phyloP scores from a whole-genome alignment of 1,140 invertebrate species.

The Streblospio benedicti region DNA sequence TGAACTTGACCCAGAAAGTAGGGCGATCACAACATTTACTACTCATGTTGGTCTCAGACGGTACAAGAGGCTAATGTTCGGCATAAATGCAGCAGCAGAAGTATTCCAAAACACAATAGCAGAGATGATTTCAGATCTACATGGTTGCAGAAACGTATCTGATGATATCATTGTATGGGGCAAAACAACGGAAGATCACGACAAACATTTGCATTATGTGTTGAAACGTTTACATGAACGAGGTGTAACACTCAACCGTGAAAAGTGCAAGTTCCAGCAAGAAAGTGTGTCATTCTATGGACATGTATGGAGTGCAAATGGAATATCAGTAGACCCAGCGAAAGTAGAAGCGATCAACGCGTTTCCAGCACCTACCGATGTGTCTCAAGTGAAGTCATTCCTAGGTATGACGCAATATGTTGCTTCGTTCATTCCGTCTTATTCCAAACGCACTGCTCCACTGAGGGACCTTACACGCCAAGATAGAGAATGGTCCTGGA shows the following conservation, averaged over 20 bases:
- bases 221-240: neutral
- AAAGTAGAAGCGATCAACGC: neutral
- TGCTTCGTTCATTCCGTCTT: conserved; percentile 17
- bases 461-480: neutral
- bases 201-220: conserved; percentile 9
- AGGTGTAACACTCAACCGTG: neutral
- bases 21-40: too few relatives aligned
- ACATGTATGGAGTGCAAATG: conserved; percentile 6
- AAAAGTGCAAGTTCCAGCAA: conserved; percentile 1
- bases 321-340: neutral
- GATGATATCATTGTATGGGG: conserved; percentile 22
- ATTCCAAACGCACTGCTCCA: neutral
- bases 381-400: conserved; percentile 18
- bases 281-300: conserved; percentile 4
- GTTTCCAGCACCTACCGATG: conserved; percentile 13
- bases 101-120: conserved; percentile 16
- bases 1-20: conserved; percentile 23
- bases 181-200: conserved; percentile 12
- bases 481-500: conserved; percentile 4
- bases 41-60: too few relatives aligned
- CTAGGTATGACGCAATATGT: conserved; percentile 26
- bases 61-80: conserved; percentile 20
- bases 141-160: conserved; percentile 14
- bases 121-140: conserved; percentile 3
- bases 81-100: conserved; percentile 17